These are phyloP conservation scores for Prietella phreatophila DNA, from an alignment of 2,113 vertebrate species.

Conservation along the genomic window DNA sequence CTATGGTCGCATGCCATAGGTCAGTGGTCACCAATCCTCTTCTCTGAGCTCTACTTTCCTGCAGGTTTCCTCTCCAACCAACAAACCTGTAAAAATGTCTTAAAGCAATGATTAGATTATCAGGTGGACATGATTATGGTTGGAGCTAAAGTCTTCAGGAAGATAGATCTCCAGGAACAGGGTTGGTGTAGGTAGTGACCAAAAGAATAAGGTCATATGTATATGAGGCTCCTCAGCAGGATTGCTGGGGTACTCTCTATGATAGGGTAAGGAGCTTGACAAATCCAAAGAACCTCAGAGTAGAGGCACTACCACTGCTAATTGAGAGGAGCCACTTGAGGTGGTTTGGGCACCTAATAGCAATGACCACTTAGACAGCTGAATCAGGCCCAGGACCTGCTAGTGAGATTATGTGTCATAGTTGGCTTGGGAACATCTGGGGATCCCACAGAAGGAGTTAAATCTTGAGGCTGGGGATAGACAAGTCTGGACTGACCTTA, in stretches of 20 bases:
- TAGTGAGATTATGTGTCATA: neutral
- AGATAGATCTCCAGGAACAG: no score
- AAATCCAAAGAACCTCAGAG: neutral
- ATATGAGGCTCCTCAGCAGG: neutral
- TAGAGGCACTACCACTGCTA: neutral
- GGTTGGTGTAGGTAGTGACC: neutral
- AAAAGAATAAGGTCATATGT: neutral
- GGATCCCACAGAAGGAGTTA: neutral
- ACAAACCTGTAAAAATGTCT: no score
- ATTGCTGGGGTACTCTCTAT: neutral
- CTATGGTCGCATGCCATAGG: neutral
- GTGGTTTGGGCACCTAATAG: neutral
- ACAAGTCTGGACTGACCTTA: neutral
- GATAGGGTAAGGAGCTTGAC: neutral
- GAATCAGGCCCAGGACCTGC: no score
- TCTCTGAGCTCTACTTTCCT: no score
- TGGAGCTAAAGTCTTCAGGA: no score
- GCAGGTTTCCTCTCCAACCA: no score
- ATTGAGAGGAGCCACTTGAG: neutral
- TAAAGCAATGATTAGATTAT: no score
- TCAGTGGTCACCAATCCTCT: no score
- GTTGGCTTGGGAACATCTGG: neutral
- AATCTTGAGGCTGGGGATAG: neutral
- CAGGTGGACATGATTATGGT: no score
- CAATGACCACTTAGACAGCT: no score